Evolutionary conservation across 2,797 vertebrate genomes (phyloP).

Genomic region (Clarias laeviceps): DNA sequence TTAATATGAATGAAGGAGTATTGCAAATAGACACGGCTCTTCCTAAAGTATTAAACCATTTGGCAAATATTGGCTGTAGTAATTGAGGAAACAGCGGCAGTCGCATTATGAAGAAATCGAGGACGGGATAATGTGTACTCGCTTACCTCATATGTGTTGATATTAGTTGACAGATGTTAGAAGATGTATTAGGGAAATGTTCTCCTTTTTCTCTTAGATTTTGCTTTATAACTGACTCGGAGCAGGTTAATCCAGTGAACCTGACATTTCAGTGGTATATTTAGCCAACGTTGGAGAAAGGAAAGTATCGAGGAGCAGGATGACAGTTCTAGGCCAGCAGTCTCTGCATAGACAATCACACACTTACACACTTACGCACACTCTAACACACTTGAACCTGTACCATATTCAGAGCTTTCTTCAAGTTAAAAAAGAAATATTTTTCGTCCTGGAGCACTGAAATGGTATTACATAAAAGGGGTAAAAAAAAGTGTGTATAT

Average conservation of each 20-base stretch:
- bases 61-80: constrained; percentile 46
- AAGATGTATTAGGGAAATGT: not conserved
- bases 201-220: not conserved
- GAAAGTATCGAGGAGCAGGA: constrained; percentile 29
- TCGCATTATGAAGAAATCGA: constrained; percentile 20
- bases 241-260: constrained; percentile 19
- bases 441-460: constrained; percentile 23
- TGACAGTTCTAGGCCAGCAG: constrained; percentile 53
- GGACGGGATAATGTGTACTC: not conserved
- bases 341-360: constrained; percentile 8
- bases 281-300: constrained; percentile 41
- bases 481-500: not conserved
- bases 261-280: constrained; percentile 44
- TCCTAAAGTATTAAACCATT: constrained; percentile 18
- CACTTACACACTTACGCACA: constrained; percentile 3
- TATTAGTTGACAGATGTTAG: not conserved
- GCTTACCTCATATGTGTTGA: not conserved
- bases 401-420: constrained; percentile 30
- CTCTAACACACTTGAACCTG: not conserved
- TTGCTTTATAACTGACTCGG: not conserved
- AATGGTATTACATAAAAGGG: constrained; percentile 3
- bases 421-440: constrained; percentile 18
- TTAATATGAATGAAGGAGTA: not conserved
- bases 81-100: constrained; percentile 34
- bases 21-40: not conserved